phyloP scores from a whole-genome alignment of 2,797 vertebrate genomes.

The Tapirus indicus region DNA sequence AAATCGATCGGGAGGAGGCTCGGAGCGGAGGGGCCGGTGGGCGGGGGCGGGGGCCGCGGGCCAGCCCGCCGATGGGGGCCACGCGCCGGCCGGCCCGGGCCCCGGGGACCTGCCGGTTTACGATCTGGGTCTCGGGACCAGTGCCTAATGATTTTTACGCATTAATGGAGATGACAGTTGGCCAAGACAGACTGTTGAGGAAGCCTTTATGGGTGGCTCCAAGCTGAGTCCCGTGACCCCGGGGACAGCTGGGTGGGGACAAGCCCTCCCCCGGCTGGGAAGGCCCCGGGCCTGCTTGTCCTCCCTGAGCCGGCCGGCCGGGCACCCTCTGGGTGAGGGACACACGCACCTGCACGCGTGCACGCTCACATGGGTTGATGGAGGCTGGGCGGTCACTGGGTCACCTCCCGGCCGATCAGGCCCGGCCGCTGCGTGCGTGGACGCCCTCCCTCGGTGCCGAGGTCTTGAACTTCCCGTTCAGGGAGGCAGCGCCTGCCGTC shows the following conservation, averaged over 20 bases:
- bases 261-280: rapidly evolving
- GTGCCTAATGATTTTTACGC: constrained; percentile 95
- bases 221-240: not conserved
- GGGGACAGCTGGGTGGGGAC: not conserved
- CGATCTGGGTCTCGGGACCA: constrained; percentile 93
- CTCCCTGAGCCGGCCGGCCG: rapidly evolving
- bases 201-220: constrained; percentile 81
- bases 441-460: not conserved
- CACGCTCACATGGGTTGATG: rapidly evolving
- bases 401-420: rapidly evolving
- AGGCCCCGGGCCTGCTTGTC: not conserved
- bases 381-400: rapidly evolving
- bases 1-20: constrained; percentile 95
- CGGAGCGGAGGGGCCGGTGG: constrained; percentile 33
- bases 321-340: not conserved
- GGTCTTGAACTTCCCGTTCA: rapidly evolving
- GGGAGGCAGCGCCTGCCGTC: no score
- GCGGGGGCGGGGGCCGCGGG: constrained; percentile 63
- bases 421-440: not conserved
- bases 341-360: not conserved
- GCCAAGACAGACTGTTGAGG: constrained; percentile 84
- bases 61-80: constrained; percentile 74
- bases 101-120: constrained; percentile 85
- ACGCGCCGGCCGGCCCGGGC: constrained; percentile 70
- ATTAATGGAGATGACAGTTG: constrained; percentile 92